Evolutionary conservation across 2,797 vertebrate genomes (phyloP).

Genomic region (Artibeus jamaicensis): DNA sequence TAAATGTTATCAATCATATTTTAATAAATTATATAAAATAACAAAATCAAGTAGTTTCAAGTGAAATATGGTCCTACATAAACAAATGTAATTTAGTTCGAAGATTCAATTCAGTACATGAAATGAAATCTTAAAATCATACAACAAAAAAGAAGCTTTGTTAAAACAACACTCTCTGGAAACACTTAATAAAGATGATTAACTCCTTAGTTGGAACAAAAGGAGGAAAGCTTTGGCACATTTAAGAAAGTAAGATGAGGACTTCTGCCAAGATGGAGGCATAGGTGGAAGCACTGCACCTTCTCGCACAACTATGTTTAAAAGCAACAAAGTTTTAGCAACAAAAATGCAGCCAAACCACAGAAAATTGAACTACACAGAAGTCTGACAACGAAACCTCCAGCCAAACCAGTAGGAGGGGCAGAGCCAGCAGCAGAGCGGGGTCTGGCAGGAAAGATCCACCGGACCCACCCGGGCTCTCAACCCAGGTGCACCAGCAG

Average conservation of each 20-base stretch:
- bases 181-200: conserved; percentile 55
- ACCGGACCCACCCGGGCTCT: no score
- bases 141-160: conserved; percentile 16
- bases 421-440: no score
- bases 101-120: conserved; percentile 8
- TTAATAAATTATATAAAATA: conserved; percentile 35
- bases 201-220: background rate
- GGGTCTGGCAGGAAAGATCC: no score
- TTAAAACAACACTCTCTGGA: conserved; percentile 19
- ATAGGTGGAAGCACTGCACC: no score
- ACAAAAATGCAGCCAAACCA: no score
- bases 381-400: no score
- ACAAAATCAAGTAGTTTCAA: conserved; percentile 36
- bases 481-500: no score
- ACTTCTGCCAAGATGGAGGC: no score
- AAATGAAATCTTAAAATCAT: conserved; percentile 56
- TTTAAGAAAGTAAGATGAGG: conserved; percentile 26
- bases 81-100: conserved; percentile 47
- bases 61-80: conserved; percentile 25
- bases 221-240: background rate
- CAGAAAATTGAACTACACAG: no score
- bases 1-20: conserved; percentile 35
- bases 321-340: no score
- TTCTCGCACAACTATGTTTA: no score
- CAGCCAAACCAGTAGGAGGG: no score